Evolutionary conservation across 1,140 invertebrate genomes (phyloP).

Genomic region (Drosophila murphyi): DNA sequence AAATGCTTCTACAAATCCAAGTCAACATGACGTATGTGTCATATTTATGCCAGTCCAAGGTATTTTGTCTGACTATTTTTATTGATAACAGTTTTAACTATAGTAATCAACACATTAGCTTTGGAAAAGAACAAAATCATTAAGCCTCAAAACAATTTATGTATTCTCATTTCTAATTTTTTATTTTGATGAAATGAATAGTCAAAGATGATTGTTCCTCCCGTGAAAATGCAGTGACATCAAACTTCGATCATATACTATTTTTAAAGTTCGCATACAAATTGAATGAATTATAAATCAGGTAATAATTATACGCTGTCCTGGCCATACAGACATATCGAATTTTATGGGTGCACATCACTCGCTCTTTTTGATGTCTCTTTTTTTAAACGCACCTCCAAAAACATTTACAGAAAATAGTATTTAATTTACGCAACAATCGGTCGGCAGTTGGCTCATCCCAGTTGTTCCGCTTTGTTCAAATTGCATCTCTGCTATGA

Average conservation of each 20-base stretch:
- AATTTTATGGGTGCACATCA: slow-evolving; percentile 9
- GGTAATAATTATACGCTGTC: slow-evolving; percentile 48
- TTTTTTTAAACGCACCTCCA: slow-evolving; percentile 34
- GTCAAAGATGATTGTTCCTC: no score
- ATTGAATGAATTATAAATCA: slow-evolving; percentile 2
- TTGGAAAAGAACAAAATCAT: no score
- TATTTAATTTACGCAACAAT: slow-evolving; percentile 53
- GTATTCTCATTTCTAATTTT: no score
- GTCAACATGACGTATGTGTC: slow-evolving; percentile 30
- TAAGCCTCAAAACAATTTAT: no score
- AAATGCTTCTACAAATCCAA: no score
- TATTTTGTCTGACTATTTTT: no score
- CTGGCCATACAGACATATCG: slow-evolving; percentile 54
- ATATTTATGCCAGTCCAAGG: neutral
- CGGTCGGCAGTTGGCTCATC: slow-evolving; percentile 23
- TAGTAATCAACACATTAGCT: no score
- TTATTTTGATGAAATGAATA: no score
- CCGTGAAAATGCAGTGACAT: no score
- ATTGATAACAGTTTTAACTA: no score
- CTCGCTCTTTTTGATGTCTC: neutral
- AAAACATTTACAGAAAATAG: slow-evolving; percentile 38
- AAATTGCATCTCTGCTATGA: slow-evolving; percentile 1
- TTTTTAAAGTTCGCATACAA: neutral
- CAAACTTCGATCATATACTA: no score
- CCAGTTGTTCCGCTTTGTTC: neutral